Conservation (phyloP, 2,888 invertebrate species). For the Trissoscelio sp. region DNA sequence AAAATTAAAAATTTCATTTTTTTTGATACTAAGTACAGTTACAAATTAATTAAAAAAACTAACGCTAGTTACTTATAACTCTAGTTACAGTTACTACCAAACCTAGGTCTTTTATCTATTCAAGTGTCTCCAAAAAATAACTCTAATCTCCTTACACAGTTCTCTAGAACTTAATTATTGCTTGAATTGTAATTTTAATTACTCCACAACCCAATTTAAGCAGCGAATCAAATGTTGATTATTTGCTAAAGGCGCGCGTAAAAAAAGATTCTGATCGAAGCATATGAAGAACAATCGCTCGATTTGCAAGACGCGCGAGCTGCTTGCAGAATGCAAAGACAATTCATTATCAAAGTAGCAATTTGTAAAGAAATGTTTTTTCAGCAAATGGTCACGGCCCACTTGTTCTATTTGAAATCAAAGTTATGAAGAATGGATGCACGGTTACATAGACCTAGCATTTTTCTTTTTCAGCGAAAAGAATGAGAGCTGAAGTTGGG, state of each 20-base stretch:
- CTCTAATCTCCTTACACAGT: too few species aligned
- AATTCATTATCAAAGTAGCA: constrained; percentile 23
- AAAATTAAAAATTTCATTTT: too few species aligned
- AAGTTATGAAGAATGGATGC: constrained; percentile 55
- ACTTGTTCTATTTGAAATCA: constrained; percentile 46
- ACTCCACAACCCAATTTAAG: not conserved
- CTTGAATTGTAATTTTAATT: too few species aligned
- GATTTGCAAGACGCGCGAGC: not conserved
- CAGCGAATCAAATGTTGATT: not conserved
- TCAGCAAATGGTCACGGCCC: constrained; percentile 10
- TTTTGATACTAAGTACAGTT: too few species aligned
- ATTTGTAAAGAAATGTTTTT: not conserved
- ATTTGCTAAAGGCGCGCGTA: not conserved
- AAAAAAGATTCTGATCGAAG: not conserved
- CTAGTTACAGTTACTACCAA: too few species aligned
- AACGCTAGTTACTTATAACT: too few species aligned
- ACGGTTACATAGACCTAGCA: constrained; percentile 31
- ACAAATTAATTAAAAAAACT: too few species aligned
- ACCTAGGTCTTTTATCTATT: too few species aligned
- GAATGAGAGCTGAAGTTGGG: constrained; percentile 48
- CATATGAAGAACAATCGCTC: not conserved
- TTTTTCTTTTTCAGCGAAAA: constrained; percentile 34
- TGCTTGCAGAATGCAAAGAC: not conserved
- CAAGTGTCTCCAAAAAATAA: too few species aligned
- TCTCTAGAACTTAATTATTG: too few species aligned